Percentiles rank a stretch among this genome's conserved stretches.
phyloP scores from a whole-genome alignment of 2,888 invertebrate genomes.

The Caenorhabditis angaria region DNA sequence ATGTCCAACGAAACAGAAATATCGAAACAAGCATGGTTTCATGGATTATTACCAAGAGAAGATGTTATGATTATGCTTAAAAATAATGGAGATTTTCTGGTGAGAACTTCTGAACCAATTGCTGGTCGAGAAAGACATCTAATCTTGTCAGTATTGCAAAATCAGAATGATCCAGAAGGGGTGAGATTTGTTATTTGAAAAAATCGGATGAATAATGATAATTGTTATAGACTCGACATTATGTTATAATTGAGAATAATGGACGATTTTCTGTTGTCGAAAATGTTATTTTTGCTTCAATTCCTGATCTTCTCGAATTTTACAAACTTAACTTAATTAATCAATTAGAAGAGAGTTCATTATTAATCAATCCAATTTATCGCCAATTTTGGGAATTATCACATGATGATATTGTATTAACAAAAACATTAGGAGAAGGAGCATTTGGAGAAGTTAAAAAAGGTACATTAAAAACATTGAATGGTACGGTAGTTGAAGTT shows the following conservation, averaged over 20 bases:
- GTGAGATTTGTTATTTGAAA: neutral
- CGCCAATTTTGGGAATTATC: conserved; percentile 55
- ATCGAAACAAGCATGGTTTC: neutral
- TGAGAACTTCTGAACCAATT: neutral
- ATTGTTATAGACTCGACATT: conserved; percentile 45
- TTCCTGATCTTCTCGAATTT: neutral
- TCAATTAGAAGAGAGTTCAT: too few species aligned
- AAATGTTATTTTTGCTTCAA: neutral
- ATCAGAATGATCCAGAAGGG: neutral
- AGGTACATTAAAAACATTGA: conserved; percentile 55
- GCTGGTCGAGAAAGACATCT: neutral
- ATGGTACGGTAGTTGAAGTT: conserved; percentile 30
- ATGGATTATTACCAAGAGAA: too few species aligned
- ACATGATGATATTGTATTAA: conserved; percentile 46
- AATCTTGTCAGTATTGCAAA: neutral
- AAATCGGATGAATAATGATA: conserved; percentile 16
- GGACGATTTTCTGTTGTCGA: conserved; percentile 19
- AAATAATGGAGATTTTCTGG: conserved; percentile 1
- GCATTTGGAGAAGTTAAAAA: too few species aligned
- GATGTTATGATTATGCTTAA: conserved; percentile 32
- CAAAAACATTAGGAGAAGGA: conserved; percentile 60
- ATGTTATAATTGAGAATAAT: conserved; percentile 35
- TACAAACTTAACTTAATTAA: neutral
- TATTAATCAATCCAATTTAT: conserved; percentile 17
- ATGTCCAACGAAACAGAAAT: too few species aligned